These are phyloP conservation scores for Mirounga angustirostris DNA, from an alignment of 2,113 vertebrate genomes.

Conservation along the genomic window DNA sequence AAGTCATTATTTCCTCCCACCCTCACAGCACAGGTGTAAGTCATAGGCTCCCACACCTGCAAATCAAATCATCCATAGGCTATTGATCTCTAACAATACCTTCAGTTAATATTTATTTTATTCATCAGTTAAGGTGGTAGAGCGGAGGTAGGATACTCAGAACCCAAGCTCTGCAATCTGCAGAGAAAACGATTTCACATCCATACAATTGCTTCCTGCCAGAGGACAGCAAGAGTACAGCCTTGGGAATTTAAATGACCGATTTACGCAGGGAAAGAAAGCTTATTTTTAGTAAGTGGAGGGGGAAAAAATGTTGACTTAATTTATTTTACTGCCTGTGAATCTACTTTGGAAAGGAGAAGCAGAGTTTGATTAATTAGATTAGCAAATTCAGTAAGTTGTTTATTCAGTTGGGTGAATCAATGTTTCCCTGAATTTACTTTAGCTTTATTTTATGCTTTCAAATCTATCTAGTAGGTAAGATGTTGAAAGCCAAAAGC, in stretches of 20 bases:
- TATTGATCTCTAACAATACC: slow-evolving; percentile 64
- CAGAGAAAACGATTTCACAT: slow-evolving; percentile 48
- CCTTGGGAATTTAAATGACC: slow-evolving; percentile 71
- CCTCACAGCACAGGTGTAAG: neutral
- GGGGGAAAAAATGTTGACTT: slow-evolving; percentile 53
- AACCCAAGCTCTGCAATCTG: neutral
- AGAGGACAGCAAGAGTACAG: neutral
- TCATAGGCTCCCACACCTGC: neutral
- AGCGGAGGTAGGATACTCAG: neutral
- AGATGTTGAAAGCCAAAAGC: slow-evolving; percentile 51
- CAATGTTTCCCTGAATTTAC: slow-evolving; percentile 55
- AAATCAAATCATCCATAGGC: slow-evolving; percentile 26
- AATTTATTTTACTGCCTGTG: slow-evolving; percentile 76
- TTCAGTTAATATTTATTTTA: slow-evolving; percentile 61
- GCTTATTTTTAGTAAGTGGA: slow-evolving; percentile 73
- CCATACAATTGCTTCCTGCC: slow-evolving; percentile 53
- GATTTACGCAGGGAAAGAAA: slow-evolving; percentile 64
- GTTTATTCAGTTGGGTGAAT: slow-evolving; percentile 66
- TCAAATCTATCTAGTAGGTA: slow-evolving; percentile 54
- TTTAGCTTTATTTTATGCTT: slow-evolving; percentile 53
- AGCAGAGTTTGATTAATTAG: slow-evolving; percentile 75
- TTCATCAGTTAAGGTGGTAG: neutral
- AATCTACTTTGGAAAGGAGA: slow-evolving; percentile 70
- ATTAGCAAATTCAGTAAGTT: slow-evolving; percentile 69
- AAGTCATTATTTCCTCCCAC: slow-evolving; percentile 44